Evolutionary conservation across 2,113 vertebrate genomes (phyloP), one percentile per base, ranked within the genome.

Genomic region (Pseudorhombus dupliciocellatus): DNA sequence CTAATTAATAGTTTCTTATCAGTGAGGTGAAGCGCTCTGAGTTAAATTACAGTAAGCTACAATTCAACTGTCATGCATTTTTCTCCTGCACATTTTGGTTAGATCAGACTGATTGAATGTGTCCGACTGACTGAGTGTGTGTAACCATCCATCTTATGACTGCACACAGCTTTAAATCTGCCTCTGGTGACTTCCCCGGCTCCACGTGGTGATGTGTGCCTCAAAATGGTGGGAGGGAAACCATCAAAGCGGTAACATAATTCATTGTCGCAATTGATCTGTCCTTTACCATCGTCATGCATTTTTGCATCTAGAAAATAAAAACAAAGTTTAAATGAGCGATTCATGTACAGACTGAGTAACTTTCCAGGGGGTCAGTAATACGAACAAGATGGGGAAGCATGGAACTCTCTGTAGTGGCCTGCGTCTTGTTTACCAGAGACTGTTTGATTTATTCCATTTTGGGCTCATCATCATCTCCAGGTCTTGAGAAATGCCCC

Each of bases 371-470:
- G 70, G 44, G 66, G 58, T 58, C 56, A 25, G 28, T 63, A 64
- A 74, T 73, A 25, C 16, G 28, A 74, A 22, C 75, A 67, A 79
- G 63, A 80, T 77, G 68, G 50, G 53, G 42, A 18, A 46, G 25
- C 11, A 20, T 20, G 2, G 26, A 9, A 42, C 15, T 83, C 70
- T 84, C 61, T 26, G 58, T n/a, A 46, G 64, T 25, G 51, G 62
- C 60, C 73, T 77, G 64, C 21, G 20, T 73, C 44, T 46, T 84
- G 80, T 90, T 88, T 82, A 85, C 75, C 70, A 72, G 66, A 28
- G 40, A 66, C 18, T 8, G 37, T 84, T 80, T 86, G 77, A 87
- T 87, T 85, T 79, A 87, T 91, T 88, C 57, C 73, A 67, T 73
- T 69, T 58, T 51, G 18, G 59, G 63, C 74, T 85, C 22, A 75